These are phyloP conservation scores for Akabosia matsudoensis DNA, from an alignment of 1,140 invertebrate species.

Conservation along the genomic window DNA sequence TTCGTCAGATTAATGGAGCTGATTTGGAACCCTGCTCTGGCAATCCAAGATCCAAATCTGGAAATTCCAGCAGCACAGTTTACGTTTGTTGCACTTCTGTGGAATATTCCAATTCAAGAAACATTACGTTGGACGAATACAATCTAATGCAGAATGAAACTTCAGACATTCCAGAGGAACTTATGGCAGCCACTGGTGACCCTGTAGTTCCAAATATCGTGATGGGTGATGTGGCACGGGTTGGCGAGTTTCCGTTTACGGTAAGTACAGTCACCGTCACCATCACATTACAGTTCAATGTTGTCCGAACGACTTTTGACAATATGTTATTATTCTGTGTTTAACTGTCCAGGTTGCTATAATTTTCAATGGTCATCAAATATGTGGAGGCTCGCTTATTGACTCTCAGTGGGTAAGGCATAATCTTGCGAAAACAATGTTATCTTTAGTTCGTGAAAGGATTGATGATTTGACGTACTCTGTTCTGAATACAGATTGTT, in stretches of 20 bases:
- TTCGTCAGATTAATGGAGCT: not conserved
- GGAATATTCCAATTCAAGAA: not conserved
- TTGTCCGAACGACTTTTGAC: not conserved
- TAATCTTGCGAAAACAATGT: too few relatives aligned
- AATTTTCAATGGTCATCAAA: not conserved
- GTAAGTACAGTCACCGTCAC: too few relatives aligned
- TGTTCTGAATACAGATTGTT: not conserved
- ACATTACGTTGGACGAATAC: not conserved
- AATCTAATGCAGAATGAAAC: not conserved
- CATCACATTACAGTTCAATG: not conserved
- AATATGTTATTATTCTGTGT: too few relatives aligned
- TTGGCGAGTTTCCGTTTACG: slow-evolving; percentile 1
- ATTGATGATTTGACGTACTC: too few relatives aligned
- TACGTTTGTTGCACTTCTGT: not conserved
- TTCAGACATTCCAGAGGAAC: too few relatives aligned
- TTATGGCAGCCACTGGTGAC: not conserved
- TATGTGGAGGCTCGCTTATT: not conserved
- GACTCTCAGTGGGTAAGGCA: not conserved
- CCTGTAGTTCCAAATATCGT: not conserved
- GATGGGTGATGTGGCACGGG: not conserved
- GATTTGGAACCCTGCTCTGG: not conserved
- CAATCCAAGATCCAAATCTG: not conserved
- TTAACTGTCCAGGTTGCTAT: not conserved
- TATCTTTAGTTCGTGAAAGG: too few relatives aligned
- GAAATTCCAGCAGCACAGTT: not conserved